Base-by-base conservation (phyloP, 2,113 vertebrate species). In the Etheostoma cragini region DNA sequence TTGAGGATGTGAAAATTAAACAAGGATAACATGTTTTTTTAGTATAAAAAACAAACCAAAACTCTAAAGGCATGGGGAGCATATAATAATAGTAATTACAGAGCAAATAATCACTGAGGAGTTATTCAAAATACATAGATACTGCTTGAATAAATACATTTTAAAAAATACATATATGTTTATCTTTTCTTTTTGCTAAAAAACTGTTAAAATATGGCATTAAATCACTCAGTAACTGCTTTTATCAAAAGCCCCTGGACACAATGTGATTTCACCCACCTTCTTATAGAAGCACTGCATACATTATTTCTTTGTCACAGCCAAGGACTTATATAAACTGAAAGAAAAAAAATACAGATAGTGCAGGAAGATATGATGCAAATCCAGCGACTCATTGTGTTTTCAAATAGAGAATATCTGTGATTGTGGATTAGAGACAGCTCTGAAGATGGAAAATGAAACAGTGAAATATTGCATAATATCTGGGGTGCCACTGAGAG, bases 91-190 rank as follows among this genome's bases (percentile, higher is more conserved):
- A 64, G 24, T 45, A 42, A 46, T 22, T 46, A 65, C 3, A 2
- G 10, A n/a, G 49, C 52, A 82, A 12, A 76, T 65, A 60, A 73
- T 83, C 33, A 61, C 57, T 42, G 64, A 82, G 26, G 60, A 86
- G 71, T 91, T 91, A 82, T 86, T 92, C 49, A 82, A 90, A 93
- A 93, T 82, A 89, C 76, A 54, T 57, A 88, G 82, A 82, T 82
- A 88, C 73, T 82, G 80, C 76, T 70, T 69, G 76, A 94, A 95
- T 95, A 95, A 95, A 95, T 95, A 94, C 26, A 80, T 88, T 91
- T 90, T 26, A 26, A 92, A 94, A 95, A 95, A 94, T 94, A 94
- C 85, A 88, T 84, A 84, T 89, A 57, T 89, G 85, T 89, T 87
- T 72, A 78, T 87, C n/a, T 83, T 82, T 79, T 71, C 19, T 87